Base-by-base conservation (phyloP, 2,113 vertebrate species). In the Calidris pygmaea region DNA sequence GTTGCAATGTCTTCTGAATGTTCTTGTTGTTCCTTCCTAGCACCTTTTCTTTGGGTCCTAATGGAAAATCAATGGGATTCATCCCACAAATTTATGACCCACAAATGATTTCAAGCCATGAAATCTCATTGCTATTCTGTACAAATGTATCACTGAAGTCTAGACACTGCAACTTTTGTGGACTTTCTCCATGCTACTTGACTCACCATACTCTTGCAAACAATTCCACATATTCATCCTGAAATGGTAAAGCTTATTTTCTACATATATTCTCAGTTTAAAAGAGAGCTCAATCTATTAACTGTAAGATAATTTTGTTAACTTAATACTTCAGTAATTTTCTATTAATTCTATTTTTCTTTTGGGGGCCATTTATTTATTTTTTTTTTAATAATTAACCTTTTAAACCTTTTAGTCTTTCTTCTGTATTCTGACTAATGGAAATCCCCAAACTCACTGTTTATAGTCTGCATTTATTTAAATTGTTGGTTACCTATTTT, bases 381-480 rank as follows among this genome's bases (percentile, higher is more conserved):
- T 39, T 79, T 76, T 47, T 47, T 47, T 45, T 45, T 18, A 47
- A 47, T 71, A 89, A 95, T 59, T 94, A 90, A 95, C 41, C 21
- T 93, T 86, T 79, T 58, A 88, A 84, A 74, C 78, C 34, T 86
- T 84, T 45, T 71, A 70, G 47, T 82, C 48, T 89, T 91, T 89
- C 26, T 83, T 94, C n/a, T 74, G 12, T 27, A 65, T 79, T 72
- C 56, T 80, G n/a, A 47, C 65, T 89, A 56, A 76, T 53, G 63
- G 72, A 92, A 96, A 93, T 56, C 52, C 43, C 34, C 26, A 82
- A 93, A 80, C 32, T 60, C 47, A 15, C 43, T 50, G 37, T 17
- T 91, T 86, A 76, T 13, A 87, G 87, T 70, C 37, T 80, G 55
- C 60, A 67, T 92, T 95, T 87, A 81, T 91, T n/a, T n/a, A 23